These are phyloP conservation scores for Decapterus maruadsi DNA, from an alignment of 2,797 vertebrate genomes.

Conservation along the genomic window DNA sequence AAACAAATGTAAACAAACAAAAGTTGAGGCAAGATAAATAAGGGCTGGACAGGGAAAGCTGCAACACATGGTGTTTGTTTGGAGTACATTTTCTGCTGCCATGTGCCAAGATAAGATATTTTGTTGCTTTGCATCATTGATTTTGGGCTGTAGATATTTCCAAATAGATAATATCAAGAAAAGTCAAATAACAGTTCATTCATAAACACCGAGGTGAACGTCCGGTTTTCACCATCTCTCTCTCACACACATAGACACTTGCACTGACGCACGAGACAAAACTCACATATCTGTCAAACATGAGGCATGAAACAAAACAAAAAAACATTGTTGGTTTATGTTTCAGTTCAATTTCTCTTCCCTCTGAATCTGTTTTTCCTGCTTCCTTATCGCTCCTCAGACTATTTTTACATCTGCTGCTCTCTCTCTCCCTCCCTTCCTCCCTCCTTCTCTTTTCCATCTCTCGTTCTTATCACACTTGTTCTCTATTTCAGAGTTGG, in stretches of 20 bases:
- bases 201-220: conserved; percentile 1
- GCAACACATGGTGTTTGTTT: no score
- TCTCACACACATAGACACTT: conserved; percentile 18
- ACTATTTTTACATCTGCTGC: conserved; percentile 74
- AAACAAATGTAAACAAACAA: no score
- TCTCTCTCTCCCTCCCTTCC: conserved; percentile 46
- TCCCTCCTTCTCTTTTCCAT: conserved; percentile 46
- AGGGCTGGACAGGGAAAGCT: no score
- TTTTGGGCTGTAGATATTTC: no score
- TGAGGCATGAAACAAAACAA: conserved; percentile 32
- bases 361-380: conserved; percentile 53
- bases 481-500: conserved; percentile 70
- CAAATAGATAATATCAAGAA: no score
- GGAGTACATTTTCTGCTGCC: no score
- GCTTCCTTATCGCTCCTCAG: conserved; percentile 59
- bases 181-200: no score
- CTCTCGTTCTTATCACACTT: conserved; percentile 71
- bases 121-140: no score
- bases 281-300: conserved; percentile 39
- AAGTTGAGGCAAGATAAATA: no score
- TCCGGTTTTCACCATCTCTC: conserved; percentile 9
- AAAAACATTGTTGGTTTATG: conserved; percentile 31
- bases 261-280: background rate
- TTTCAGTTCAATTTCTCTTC: conserved; percentile 58
- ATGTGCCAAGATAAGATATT: no score